Evolutionary conservation across 2,113 vertebrate species (phyloP).

Genomic region (Hippocampus zosterae): DNA sequence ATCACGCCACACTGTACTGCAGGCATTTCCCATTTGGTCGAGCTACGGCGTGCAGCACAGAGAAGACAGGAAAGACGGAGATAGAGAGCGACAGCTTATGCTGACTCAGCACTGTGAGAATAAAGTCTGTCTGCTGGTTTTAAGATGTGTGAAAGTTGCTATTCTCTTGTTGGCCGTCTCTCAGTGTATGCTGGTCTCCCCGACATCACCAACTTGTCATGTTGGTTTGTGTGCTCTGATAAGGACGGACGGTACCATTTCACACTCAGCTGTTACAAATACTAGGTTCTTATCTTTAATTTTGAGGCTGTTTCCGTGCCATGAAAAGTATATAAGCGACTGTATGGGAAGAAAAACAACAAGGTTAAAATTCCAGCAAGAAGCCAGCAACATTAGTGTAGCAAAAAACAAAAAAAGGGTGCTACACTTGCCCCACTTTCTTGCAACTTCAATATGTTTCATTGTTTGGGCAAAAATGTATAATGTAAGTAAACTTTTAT

Average conservation of each 20-base stretch:
- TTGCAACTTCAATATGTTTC: no score
- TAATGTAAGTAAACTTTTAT: neutral
- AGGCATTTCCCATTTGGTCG: constrained; percentile 20
- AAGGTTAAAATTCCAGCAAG: neutral
- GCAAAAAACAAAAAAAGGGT: neutral
- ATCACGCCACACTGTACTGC: constrained; percentile 2
- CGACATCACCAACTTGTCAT: constrained; percentile 3
- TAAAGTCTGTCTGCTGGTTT: constrained; percentile 10
- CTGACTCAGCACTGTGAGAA: constrained; percentile 37
- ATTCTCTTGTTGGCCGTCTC: constrained; percentile 8
- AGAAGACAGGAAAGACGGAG: constrained; percentile 14
- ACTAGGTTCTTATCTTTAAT: neutral
- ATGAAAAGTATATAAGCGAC: neutral
- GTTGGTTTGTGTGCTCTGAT: neutral
- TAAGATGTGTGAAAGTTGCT: constrained; percentile 27
- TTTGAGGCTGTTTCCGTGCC: constrained; percentile 3
- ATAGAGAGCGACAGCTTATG: constrained; percentile 41
- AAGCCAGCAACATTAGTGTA: neutral
- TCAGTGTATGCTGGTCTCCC: neutral
- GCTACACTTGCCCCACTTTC: neutral
- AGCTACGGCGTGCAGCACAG: constrained; percentile 6
- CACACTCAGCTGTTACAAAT: neutral
- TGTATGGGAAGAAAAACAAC: neutral
- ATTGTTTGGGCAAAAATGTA: neutral
- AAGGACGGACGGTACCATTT: neutral